Evolutionary conservation across 2,113 vertebrate genomes (phyloP).

Genomic region (Corythornis madagascariensis): DNA sequence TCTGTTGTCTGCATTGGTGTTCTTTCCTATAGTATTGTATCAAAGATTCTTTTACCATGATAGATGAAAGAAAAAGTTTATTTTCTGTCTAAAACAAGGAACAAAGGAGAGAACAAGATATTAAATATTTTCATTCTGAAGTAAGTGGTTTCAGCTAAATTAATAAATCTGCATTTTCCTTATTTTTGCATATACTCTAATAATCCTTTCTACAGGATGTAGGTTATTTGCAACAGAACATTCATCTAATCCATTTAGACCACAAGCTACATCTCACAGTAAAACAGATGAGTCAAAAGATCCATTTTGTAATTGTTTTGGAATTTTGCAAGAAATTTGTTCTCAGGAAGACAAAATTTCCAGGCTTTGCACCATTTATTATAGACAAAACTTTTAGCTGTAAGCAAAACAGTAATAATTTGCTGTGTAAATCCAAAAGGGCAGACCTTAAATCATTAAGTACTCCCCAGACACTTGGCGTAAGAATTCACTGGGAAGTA

Average conservation of each 20-base stretch:
- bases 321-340: not conserved
- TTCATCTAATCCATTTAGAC: not conserved
- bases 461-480: not conserved
- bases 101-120: not conserved
- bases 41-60: constrained; percentile 16
- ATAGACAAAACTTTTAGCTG: not conserved
- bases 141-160: not conserved
- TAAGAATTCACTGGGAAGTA: not conserved
- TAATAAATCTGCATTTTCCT: not conserved
- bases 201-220: not conserved
- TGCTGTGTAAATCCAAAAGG: not conserved
- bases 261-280: not conserved
- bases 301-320: not conserved
- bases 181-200: not conserved
- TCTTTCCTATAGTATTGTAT: not conserved
- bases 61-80: not conserved
- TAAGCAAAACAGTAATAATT: not conserved
- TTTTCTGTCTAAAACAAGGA: not conserved
- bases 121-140: not conserved
- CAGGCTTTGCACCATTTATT: not conserved
- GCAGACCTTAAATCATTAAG: not conserved
- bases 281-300: not conserved
- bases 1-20: constrained; percentile 11
- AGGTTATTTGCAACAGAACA: not conserved
- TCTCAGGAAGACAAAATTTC: not conserved